Evolutionary conservation across 2,888 invertebrate species (phyloP).

Genomic region (Achlya flavicornis): DNA sequence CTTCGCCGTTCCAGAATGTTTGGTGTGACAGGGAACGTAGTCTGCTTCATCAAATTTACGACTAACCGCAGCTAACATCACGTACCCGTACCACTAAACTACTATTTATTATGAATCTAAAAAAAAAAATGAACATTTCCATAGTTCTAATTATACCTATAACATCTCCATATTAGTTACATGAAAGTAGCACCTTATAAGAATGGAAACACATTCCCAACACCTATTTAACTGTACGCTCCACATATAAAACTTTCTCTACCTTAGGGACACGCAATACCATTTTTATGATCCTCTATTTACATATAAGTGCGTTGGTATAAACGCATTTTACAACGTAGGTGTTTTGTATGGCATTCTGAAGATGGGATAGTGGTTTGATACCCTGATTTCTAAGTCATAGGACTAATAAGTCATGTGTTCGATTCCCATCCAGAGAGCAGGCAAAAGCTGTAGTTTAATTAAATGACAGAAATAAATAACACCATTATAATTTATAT

Average conservation of each 20-base stretch:
- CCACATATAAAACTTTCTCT: constrained; percentile 6
- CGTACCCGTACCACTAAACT: background rate
- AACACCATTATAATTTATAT: background rate
- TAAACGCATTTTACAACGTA: background rate
- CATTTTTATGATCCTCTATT: background rate
- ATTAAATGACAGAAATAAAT: background rate
- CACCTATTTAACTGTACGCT: constrained; percentile 4
- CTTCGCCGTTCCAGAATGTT: too few species aligned
- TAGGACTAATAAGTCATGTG: too few species aligned
- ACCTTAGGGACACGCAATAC: constrained; percentile 4
- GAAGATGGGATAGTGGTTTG: background rate
- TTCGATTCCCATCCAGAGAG: too few species aligned
- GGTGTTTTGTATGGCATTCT: background rate
- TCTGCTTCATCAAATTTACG: background rate
- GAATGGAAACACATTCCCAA: background rate
- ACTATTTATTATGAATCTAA: too few species aligned
- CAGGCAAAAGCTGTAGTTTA: too few species aligned
- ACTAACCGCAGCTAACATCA: background rate
- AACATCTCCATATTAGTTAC: background rate
- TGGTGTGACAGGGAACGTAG: too few species aligned
- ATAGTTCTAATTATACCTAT: background rate
- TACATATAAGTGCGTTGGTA: background rate
- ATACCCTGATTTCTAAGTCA: too few species aligned
- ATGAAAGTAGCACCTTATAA: background rate
- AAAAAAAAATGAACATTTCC: too few species aligned